phyloP scores from a whole-genome alignment of 2,888 invertebrate species.

The Himalopsyche kuldschensis region DNA sequence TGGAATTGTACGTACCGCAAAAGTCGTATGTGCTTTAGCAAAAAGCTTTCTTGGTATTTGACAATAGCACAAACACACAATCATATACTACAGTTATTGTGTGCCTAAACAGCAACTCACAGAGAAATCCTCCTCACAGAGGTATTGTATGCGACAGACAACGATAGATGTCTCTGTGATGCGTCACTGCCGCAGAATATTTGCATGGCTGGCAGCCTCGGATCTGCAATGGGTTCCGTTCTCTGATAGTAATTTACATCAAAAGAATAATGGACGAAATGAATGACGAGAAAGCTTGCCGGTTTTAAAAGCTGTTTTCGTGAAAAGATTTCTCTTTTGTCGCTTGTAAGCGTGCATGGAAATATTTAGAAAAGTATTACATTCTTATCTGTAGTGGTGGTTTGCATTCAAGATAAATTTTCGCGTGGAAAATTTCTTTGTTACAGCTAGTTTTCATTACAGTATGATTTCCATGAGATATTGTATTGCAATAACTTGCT shows the following conservation, averaged over 20 bases:
- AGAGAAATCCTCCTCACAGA: slow-evolving; percentile 28
- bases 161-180: slow-evolving; percentile 27
- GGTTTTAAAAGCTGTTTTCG: slow-evolving; percentile 35
- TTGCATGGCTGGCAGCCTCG: slow-evolving; percentile 27
- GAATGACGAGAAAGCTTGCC: slow-evolving; percentile 38
- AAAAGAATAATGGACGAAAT: slow-evolving; percentile 38
- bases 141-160: slow-evolving; percentile 26
- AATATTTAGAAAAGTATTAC: background rate
- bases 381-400: background rate
- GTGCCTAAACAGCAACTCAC: slow-evolving; percentile 21
- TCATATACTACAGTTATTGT: slow-evolving; percentile 31
- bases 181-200: slow-evolving; percentile 8
- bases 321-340: slow-evolving; percentile 36
- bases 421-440: background rate
- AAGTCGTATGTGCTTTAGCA: slow-evolving; percentile 31
- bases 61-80: slow-evolving; percentile 27
- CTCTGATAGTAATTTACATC: slow-evolving; percentile 39
- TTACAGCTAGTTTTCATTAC: background rate
- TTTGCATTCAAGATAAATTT: background rate
- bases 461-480: background rate
- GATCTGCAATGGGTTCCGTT: slow-evolving; percentile 31
- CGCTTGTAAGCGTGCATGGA: background rate
- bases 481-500: background rate
- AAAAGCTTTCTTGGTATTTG: slow-evolving; percentile 33
- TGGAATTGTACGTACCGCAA: slow-evolving; percentile 27